A percentile compares a stretch with the other conserved stretches of the same genome.
These are phyloP conservation scores for Mesocentrotus franciscanus DNA, from an alignment of 53 echinoderm and acorn worm species.

Conservation along the genomic window DNA sequence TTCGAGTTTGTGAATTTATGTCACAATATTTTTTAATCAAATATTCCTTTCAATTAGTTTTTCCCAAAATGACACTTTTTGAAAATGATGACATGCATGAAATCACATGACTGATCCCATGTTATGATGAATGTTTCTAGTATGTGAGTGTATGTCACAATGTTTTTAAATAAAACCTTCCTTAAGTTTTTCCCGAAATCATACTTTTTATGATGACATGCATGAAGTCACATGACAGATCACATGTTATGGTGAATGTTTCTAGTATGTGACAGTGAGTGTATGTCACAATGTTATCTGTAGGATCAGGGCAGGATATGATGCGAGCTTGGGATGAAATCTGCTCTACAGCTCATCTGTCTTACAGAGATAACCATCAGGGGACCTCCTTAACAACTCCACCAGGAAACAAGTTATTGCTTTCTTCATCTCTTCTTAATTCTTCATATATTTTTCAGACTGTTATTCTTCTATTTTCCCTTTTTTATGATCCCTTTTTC, in stretches of 20 bases:
- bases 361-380: slow-evolving; percentile 59
- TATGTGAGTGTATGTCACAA: too few species aligned
- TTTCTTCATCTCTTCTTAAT: background rate
- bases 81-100: too few species aligned
- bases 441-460: background rate
- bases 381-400: background rate
- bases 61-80: too few species aligned
- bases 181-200: too few species aligned
- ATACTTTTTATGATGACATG: too few species aligned
- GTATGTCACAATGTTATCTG: background rate
- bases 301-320: background rate
- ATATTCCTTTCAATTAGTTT: too few species aligned
- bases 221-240: background rate
- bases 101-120: too few species aligned
- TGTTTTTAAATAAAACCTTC: too few species aligned
- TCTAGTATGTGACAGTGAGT: background rate
- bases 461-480: background rate
- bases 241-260: slow-evolving; percentile 5
- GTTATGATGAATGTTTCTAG: too few species aligned
- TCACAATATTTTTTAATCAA: too few species aligned
- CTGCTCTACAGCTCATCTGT: background rate
- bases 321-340: background rate
- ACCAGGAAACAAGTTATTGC: background rate
- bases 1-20: too few species aligned
- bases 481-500: background rate